Base-by-base conservation (phyloP, 2,888 invertebrate genomes). In the Brachylomia viminalis region DNA sequence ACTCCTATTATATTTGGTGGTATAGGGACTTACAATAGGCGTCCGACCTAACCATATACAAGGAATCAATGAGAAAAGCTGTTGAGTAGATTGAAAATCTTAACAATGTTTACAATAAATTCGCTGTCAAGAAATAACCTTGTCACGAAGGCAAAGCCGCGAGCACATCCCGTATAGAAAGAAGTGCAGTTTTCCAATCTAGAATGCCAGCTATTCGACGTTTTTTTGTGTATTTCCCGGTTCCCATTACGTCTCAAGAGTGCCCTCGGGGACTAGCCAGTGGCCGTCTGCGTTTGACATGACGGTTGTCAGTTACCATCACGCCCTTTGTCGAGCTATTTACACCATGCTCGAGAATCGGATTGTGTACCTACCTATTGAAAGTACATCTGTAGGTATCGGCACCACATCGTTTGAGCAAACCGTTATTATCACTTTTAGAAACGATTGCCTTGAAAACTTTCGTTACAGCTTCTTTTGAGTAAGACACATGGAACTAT, bases 221-320 rank as follows among this genome's bases (percentile, higher is more conserved):
- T 66, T 23, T 59, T 56, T 54, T 66, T 72, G 20, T 66, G 10
- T 30, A 10, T 30, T 17, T 7, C 33, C 17, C 47, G 15, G 27
- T 74, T 80, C n/a, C 61, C 54, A 67, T 80, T 79, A 74, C 54
- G 30, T 38, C 62, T 80, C 27, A 74, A 79, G 65, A 45, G 80
- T 38, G 15, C 62, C 49, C 78, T 66, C 47, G 3, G 54, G 80
- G 73, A 56, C 42, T 61, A 74, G 64, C 78, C 80, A 54, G 47
- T 54, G 47, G 80, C 75, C 65, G 47, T 13, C 65, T 74, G 80
- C 75, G 33, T 74, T 79, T 66, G 81, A 79, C 73, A 45, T 62
- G 33, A 38, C 49, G 45, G 72, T 72, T 72, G 49, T 72, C 23
- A 79, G 42, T 49, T 42, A 49, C 17, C 2, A 38, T 38, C 38